A percentile compares a stretch with the other conserved stretches of the same genome.
phyloP scores from a whole-genome alignment of 2,888 invertebrate genomes.

The Salpingus planirostris region DNA sequence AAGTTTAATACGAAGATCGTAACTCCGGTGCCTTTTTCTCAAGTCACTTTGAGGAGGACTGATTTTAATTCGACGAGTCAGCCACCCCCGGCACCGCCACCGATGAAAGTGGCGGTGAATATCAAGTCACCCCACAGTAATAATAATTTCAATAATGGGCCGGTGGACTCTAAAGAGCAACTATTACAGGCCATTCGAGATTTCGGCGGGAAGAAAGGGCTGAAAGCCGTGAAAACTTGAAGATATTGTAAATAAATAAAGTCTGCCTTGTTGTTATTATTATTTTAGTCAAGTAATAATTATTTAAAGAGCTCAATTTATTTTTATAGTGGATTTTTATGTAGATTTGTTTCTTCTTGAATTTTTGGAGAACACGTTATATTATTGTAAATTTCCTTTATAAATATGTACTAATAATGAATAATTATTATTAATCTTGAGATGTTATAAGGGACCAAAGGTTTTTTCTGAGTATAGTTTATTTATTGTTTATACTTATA shows the following conservation, averaged over 20 bases:
- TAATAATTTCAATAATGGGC: neutral
- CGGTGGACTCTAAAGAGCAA: constrained; percentile 53
- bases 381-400: neutral
- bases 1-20: no score
- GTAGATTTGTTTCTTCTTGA: no score
- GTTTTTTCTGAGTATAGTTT: constrained; percentile 36
- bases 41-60: constrained; percentile 43
- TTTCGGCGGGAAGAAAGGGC: constrained; percentile 49
- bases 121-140: constrained; percentile 18
- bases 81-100: constrained; percentile 9
- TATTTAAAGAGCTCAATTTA: constrained; percentile 10
- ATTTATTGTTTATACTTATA: constrained; percentile 34
- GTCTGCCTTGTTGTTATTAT: no score
- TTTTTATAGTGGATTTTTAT: no score
- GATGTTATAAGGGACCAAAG: constrained; percentile 38
- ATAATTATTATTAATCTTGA: constrained; percentile 14
- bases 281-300: no score
- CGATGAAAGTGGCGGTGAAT: constrained; percentile 2
- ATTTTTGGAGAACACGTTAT: no score
- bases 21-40: constrained; percentile 40
- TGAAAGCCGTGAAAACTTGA: constrained; percentile 31
- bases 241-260: constrained; percentile 6
- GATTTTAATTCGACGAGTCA: constrained; percentile 32
- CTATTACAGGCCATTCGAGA: constrained; percentile 62
- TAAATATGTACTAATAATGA: constrained; percentile 11